Evolutionary conservation across 2,888 invertebrate species (phyloP), one percentile per base, ranked within the genome.

Genomic region (Lycocerus yunnanus): DNA sequence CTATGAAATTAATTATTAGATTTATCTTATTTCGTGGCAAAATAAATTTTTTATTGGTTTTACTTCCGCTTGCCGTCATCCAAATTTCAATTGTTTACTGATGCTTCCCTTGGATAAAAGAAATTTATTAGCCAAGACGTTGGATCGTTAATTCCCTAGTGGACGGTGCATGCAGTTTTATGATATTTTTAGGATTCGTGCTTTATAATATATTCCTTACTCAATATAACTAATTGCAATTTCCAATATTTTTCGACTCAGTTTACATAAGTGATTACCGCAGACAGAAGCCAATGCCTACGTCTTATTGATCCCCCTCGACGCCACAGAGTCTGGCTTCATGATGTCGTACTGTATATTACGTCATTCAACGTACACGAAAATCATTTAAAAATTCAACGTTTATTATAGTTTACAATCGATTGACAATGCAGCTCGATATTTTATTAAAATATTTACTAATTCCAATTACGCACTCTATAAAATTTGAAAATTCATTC

Each of bases 251-350:
- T 43, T 43, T 43, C n/a, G 27, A 2, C n/a, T 6, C n/a, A 5
- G 43, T 43, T n/a, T 8, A 43, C n/a, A n/a, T 43, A 43, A 43
- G 43, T 82, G 82, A 83, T 81, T 78, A 78, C 77, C 72, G 74
- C 69, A 72, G 73, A 73, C 75, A 74, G 77, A 59, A 58, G 71
- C 77, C 75, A 80, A 79, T 83, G 82, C 81, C 80, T 82, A 80
- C 82, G 82, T 79, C 82, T 81, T 84, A 84, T 84, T 82, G 83
- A 84, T 84, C 81, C 78, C 60, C 70, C 27, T 59, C 78, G 75
- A 74, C 76, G 80, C 78, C 79, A 78, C 77, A 75, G 78, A 73
- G 80, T 78, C 76, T 80, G n/a, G 63, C 61, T 68, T 65, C 68
- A 68, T 66, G 72, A 63, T 76, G 77, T 77, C 66, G 66, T 71